These are phyloP conservation scores for Sicus ferrugineus DNA, from an alignment of 2,888 invertebrate species.

Conservation along the genomic window DNA sequence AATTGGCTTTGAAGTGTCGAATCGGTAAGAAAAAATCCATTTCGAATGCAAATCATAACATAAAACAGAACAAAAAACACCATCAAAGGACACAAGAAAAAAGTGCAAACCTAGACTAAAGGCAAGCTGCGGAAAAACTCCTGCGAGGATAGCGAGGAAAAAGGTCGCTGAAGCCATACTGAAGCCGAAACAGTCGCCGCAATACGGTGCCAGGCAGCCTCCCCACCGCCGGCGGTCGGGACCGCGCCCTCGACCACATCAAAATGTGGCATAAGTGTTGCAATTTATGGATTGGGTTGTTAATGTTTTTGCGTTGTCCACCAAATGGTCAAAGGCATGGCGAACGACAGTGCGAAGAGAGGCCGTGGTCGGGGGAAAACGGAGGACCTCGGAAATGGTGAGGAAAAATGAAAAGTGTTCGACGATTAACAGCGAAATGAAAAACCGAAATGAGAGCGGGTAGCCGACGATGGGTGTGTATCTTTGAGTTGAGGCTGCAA, in stretches of 20 bases:
- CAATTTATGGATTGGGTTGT: conserved; percentile 41
- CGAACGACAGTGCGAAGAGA: not conserved
- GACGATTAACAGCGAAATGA: conserved; percentile 44
- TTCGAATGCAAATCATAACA: conserved; percentile 46
- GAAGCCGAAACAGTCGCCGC: not conserved
- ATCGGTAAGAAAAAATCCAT: conserved; percentile 33
- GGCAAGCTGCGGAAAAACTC: not conserved
- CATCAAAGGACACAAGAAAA: conserved; percentile 13
- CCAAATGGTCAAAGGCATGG: conserved; percentile 29
- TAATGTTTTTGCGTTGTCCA: conserved; percentile 33
- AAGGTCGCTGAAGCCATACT: not conserved
- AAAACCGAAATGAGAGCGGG: conserved; percentile 43
- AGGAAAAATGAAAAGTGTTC: conserved; percentile 34
- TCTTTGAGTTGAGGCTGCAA: conserved; percentile 5
- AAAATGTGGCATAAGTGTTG: conserved; percentile 41
- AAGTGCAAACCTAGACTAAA: conserved; percentile 13
- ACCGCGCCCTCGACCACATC: conserved; percentile 32
- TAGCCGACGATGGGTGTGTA: not conserved
- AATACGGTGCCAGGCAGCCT: too few species aligned
- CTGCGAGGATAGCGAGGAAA: not conserved
- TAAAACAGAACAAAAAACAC: conserved; percentile 27
- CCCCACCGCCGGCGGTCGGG: not conserved
- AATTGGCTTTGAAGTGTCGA: conserved; percentile 33
- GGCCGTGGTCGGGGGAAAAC: not conserved
- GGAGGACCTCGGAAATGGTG: not conserved